Conservation (phyloP, 2,113 vertebrate genomes). For the Trochalopteron elliotii region DNA sequence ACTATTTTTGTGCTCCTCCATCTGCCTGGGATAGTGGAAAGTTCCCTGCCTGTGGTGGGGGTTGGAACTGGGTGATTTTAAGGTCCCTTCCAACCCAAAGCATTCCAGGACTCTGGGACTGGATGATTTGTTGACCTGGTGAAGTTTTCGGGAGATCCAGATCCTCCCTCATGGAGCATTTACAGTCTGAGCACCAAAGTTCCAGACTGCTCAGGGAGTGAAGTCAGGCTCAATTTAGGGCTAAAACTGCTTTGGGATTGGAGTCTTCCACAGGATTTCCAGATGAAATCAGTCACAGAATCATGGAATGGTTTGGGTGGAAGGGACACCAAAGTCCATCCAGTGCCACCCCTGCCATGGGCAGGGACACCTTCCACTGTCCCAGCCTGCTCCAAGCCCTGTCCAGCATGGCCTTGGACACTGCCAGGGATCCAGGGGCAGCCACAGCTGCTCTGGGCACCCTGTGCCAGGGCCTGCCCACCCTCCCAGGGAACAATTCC, state of each 20-base stretch:
- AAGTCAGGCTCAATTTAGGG: neutral
- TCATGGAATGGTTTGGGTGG: neutral
- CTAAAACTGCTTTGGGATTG: neutral
- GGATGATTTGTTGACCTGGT: neutral
- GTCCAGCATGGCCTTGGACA: neutral
- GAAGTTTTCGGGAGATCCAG: neutral
- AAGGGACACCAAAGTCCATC: accelerated
- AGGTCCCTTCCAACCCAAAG: neutral
- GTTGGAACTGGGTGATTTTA: neutral
- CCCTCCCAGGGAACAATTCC: accelerated
- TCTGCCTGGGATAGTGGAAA: neutral
- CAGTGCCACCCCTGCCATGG: neutral
- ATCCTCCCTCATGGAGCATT: neutral
- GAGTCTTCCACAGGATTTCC: neutral
- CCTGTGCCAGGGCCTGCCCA: neutral
- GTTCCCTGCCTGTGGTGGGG: neutral
- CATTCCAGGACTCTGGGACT: neutral
- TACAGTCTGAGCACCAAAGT: neutral
- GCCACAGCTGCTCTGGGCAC: neutral
- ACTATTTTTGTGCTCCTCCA: neutral
- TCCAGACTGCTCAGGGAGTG: neutral
- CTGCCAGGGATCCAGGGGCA: neutral
- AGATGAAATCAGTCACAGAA: neutral
- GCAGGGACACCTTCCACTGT: neutral
- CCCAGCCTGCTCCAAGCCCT: neutral